Percentiles rank a stretch among this genome's conserved stretches.
phyloP scores from a whole-genome alignment of 2,113 vertebrate genomes.

The Petaurus breviceps region DNA sequence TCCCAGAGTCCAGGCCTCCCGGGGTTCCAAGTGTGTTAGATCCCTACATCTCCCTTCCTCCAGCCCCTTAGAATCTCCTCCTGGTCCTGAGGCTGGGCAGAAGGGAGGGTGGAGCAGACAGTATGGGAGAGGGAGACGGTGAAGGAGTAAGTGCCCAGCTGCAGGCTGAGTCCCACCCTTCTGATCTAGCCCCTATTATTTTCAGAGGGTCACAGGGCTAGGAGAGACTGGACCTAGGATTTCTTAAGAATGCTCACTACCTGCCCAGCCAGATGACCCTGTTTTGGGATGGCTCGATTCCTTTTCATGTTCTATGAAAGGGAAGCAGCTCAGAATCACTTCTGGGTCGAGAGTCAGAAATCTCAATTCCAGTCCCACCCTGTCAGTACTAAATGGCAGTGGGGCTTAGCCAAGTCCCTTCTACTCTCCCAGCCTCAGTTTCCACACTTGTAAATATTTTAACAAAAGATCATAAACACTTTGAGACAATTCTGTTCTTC shows the following conservation, averaged over 20 bases:
- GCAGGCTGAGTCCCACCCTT: too few relatives aligned
- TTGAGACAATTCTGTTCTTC: neutral
- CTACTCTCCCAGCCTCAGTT: neutral
- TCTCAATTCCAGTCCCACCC: neutral
- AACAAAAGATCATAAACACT: neutral
- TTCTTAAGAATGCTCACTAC: too few relatives aligned
- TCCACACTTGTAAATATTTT: neutral
- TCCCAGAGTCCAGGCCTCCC: neutral
- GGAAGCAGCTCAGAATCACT: neutral
- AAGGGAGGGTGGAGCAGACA: too few relatives aligned
- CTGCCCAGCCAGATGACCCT: neutral
- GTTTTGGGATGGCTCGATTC: neutral
- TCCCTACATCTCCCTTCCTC: neutral
- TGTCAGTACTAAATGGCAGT: neutral
- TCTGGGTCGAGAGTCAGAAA: neutral
- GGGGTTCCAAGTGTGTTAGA: too few relatives aligned
- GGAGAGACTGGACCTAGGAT: neutral
- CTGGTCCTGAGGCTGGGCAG: neutral
- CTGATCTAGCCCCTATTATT: neutral
- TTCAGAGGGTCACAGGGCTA: neutral
- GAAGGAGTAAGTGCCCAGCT: too few relatives aligned
- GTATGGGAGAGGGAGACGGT: too few relatives aligned
- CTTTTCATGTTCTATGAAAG: neutral
- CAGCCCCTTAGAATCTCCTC: neutral
- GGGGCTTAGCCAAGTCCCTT: neutral